These are phyloP conservation scores for Lethenteron camtschaticum DNA, from an alignment of 2,113 vertebrate genomes.

Conservation along the genomic window DNA sequence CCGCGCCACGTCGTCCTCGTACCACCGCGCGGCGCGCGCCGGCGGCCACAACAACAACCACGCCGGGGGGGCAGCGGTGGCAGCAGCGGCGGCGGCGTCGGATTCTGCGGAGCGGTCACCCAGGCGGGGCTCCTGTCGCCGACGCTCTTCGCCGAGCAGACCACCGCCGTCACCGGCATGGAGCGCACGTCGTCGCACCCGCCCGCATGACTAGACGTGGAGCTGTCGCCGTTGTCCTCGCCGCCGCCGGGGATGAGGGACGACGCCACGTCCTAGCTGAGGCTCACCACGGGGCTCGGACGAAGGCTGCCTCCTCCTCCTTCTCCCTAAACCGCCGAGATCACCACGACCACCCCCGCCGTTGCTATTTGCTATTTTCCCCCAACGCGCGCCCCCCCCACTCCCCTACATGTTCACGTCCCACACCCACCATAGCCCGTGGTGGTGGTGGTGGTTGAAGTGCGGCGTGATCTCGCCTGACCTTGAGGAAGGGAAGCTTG, in stretches of 20 bases:
- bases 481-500: too few relatives aligned
- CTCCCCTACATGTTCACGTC: too few relatives aligned
- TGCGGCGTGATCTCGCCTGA: too few relatives aligned
- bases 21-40: neutral
- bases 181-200: slow-evolving; percentile 53
- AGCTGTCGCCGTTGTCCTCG: slow-evolving; percentile 57
- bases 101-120: neutral
- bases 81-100: neutral
- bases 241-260: slow-evolving; percentile 34
- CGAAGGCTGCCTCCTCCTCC: too few relatives aligned
- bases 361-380: too few relatives aligned
- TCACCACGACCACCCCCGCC: too few relatives aligned
- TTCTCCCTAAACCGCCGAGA: too few relatives aligned
- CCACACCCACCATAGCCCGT: too few relatives aligned
- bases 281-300: slow-evolving; percentile 59
- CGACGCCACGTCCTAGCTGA: slow-evolving; percentile 71
- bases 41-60: neutral
- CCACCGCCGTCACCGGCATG: slow-evolving; percentile 68
- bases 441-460: too few relatives aligned
- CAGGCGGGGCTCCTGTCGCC: neutral
- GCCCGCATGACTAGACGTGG: slow-evolving; percentile 97
- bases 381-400: too few relatives aligned
- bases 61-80: neutral
- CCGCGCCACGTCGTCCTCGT: slow-evolving; percentile 3
- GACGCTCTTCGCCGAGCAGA: slow-evolving; percentile 17